phyloP scores from a whole-genome alignment of 92 coral and sea anemone genomes.

The Paramuricea clavata region DNA sequence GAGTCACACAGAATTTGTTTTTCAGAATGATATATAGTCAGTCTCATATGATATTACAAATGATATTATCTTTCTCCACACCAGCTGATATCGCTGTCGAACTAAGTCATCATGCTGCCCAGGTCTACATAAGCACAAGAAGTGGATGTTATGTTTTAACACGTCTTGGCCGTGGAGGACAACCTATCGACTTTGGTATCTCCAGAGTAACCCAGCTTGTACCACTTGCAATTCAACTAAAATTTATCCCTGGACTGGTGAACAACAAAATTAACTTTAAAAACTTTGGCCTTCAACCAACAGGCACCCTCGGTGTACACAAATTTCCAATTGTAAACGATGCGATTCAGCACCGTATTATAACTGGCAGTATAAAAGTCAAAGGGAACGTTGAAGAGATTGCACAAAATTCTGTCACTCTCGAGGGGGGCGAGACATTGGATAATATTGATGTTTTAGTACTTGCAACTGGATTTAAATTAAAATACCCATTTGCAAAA shows the following conservation, averaged over 20 bases:
- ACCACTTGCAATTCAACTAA: background rate
- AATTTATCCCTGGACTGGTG: background rate
- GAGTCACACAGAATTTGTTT: too few species aligned
- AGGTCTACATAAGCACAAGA: constrained; percentile 86
- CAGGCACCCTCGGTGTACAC: constrained; percentile 25
- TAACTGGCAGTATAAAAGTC: constrained; percentile 78
- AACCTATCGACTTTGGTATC: constrained; percentile 63
- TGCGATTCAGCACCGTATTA: constrained; percentile 83
- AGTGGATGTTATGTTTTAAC: constrained; percentile 75
- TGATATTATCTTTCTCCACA: background rate
- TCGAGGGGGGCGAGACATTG: constrained; percentile 77
- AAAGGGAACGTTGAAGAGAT: constrained; percentile 70
- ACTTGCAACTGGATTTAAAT: constrained; percentile 81
- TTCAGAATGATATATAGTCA: too few species aligned
- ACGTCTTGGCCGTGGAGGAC: constrained; percentile 74
- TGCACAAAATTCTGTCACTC: constrained; percentile 62
- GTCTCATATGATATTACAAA: background rate
- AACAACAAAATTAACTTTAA: constrained; percentile 48
- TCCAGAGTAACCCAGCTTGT: constrained; percentile 43
- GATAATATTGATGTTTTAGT: constrained; percentile 81
- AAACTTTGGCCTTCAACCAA: constrained; percentile 78
- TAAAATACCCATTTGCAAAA: constrained; percentile 73
- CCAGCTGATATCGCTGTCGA: constrained; percentile 92
- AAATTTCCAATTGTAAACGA: constrained; percentile 71
- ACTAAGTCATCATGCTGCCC: constrained; percentile 83